phyloP scores from a whole-genome alignment of 30 jellyfish, hydroid and myxozoan genomes.

The Turritopsis dohrnii region DNA sequence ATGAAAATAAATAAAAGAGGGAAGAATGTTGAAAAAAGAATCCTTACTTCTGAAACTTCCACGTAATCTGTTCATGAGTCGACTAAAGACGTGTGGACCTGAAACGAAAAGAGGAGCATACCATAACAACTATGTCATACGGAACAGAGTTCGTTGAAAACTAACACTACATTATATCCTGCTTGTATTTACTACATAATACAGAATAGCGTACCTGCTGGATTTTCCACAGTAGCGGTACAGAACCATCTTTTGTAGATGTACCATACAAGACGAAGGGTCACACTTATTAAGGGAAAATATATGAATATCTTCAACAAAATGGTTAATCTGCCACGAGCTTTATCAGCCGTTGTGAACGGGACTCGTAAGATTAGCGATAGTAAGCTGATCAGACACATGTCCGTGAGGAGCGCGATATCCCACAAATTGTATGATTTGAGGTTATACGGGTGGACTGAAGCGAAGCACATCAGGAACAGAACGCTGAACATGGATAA shows the following conservation, averaged over 20 bases:
- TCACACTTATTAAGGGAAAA: constrained; percentile 46
- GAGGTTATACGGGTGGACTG: constrained; percentile 72
- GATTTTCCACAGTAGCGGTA: neutral
- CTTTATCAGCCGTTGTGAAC: constrained; percentile 34
- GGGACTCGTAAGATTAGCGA: constrained; percentile 66
- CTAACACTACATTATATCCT: too few species aligned
- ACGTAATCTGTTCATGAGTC: neutral
- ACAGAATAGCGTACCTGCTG: neutral
- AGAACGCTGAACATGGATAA: constrained; percentile 53
- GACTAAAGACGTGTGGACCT: too few species aligned
- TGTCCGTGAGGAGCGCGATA: constrained; percentile 43
- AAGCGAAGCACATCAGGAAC: constrained; percentile 51
- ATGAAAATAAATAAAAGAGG: neutral
- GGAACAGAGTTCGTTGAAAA: too few species aligned
- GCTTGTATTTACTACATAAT: too few species aligned
- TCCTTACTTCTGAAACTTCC: neutral
- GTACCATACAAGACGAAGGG: constrained; percentile 23
- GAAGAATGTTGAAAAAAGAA: neutral
- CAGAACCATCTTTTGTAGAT: neutral
- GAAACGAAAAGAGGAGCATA: too few species aligned
- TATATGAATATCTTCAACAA: constrained; percentile 42
- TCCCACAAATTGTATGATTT: constrained; percentile 91
- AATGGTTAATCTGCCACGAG: constrained; percentile 1
- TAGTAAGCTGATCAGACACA: constrained; percentile 64
- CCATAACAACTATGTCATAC: too few species aligned